These are phyloP conservation scores for Staurois parvus DNA, from an alignment of 2,797 vertebrate genomes.

Conservation along the genomic window DNA sequence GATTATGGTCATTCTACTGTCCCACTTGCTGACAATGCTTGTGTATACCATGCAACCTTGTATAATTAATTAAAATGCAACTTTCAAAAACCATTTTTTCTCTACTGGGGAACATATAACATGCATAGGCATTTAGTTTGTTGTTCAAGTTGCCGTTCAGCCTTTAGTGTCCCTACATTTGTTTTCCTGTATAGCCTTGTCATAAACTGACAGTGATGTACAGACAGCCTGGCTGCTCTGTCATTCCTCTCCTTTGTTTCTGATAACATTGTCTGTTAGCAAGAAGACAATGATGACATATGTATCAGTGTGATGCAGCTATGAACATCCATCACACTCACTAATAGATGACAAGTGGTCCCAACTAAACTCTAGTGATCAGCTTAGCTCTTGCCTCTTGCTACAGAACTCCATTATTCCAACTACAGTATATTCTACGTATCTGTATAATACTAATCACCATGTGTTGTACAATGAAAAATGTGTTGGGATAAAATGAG, in stretches of 20 bases:
- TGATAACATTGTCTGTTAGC: not conserved
- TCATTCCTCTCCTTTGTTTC: not conserved
- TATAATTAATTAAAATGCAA: too few species aligned
- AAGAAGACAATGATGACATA: slow-evolving; percentile 2
- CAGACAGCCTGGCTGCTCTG: slow-evolving; percentile 1
- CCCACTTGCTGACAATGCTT: too few species aligned
- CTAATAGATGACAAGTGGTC: not conserved
- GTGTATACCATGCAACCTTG: too few species aligned
- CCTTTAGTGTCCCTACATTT: not conserved
- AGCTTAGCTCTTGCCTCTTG: not conserved
- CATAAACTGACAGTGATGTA: not conserved
- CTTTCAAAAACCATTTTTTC: too few species aligned
- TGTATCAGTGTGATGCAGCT: not conserved
- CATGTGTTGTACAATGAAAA: not conserved
- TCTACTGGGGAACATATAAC: too few species aligned
- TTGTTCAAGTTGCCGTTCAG: not conserved
- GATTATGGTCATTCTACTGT: too few species aligned
- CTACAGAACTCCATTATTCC: not conserved
- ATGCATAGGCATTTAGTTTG: too few species aligned
- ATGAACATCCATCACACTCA: not conserved
- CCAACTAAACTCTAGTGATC: not conserved
- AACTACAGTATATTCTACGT: not conserved
- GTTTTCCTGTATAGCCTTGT: not conserved
- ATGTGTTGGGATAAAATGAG: not conserved
- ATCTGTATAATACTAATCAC: not conserved